Evolutionary conservation across 2,113 vertebrate species (phyloP).

Genomic region (Serinus canaria): DNA sequence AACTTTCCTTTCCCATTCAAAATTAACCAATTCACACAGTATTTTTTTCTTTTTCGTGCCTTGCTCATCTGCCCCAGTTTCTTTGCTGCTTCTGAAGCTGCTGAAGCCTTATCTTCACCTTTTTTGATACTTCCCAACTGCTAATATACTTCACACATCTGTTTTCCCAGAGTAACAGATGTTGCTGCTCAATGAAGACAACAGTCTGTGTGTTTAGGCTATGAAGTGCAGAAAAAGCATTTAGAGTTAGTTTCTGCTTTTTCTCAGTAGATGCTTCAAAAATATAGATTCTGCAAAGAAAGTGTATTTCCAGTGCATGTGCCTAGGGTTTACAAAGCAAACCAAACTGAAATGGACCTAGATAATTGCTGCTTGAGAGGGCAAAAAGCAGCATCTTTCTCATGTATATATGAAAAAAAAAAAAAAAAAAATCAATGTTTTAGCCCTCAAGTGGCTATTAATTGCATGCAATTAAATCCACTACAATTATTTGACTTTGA

Average conservation of each 20-base stretch:
- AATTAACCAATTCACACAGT: background rate
- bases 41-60: fast-evolving
- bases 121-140: background rate
- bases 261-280: background rate
- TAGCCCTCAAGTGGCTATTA: background rate
- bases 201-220: conserved; percentile 9
- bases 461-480: background rate
- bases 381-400: background rate
- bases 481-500: background rate
- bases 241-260: conserved; percentile 16
- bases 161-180: conserved; percentile 13
- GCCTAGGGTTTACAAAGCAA: background rate
- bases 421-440: background rate
- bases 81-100: background rate
- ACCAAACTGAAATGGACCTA: background rate
- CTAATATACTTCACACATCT: background rate
- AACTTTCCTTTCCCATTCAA: background rate
- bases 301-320: background rate
- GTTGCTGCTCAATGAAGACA: background rate
- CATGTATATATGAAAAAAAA: background rate
- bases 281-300: background rate
- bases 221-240: background rate
- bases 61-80: background rate
- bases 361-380: background rate
- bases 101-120: background rate